Percentiles rank a stretch among this genome's conserved stretches.
Conservation (phyloP, 2,113 vertebrate species). For the Cyanoliseus patagonus region DNA sequence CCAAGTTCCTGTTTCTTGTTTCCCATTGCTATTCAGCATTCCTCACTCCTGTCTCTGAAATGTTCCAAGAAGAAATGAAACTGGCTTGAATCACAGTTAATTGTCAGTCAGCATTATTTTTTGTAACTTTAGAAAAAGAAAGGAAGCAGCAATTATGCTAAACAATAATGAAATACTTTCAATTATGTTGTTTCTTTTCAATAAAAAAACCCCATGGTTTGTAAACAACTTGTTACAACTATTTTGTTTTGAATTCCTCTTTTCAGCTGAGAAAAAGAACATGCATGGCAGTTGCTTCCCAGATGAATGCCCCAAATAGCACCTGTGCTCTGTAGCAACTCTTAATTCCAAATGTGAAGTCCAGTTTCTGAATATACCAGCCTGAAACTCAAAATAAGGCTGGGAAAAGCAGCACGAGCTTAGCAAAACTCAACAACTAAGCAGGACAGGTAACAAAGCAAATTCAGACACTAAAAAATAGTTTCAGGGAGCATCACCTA, state of each 20-base stretch:
- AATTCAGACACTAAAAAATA: neutral
- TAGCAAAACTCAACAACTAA: neutral
- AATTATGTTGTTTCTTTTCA: neutral
- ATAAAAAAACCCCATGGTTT: neutral
- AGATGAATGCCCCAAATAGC: neutral
- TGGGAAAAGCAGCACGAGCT: rapidly evolving
- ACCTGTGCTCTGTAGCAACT: neutral
- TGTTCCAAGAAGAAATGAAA: neutral
- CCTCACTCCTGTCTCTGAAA: neutral
- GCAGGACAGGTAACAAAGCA: neutral
- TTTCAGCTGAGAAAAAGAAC: neutral
- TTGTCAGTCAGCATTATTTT: neutral
- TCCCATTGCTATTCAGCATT: neutral
- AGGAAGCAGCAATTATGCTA: neutral
- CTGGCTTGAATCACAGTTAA: neutral
- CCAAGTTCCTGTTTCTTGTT: neutral
- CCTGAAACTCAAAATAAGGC: neutral
- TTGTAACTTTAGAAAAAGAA: neutral
- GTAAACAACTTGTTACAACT: neutral
- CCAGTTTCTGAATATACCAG: neutral
- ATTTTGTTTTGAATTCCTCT: neutral
- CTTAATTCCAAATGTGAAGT: neutral
- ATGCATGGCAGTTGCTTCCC: neutral
- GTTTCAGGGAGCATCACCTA: neutral
- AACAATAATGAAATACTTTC: neutral